Percentiles rank a stretch among this genome's conserved stretches.
Conservation (phyloP, 2,888 invertebrate genomes). For the Salticus scenicus region DNA sequence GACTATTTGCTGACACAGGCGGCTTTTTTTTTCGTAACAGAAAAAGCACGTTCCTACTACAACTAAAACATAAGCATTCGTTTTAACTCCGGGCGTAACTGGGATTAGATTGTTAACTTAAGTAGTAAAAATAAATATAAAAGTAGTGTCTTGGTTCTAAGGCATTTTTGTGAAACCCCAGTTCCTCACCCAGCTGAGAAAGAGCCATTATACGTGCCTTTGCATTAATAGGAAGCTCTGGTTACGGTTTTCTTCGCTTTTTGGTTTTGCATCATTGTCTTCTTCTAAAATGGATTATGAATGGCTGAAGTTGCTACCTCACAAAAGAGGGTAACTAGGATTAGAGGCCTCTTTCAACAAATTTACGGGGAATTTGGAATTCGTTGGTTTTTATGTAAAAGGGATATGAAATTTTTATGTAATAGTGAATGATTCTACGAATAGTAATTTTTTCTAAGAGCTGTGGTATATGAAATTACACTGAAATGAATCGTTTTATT, state of each 20-base stretch:
- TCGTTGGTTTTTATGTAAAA: not conserved
- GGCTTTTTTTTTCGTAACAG: not conserved
- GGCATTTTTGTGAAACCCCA: slow-evolving; percentile 8
- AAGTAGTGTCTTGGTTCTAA: not conserved
- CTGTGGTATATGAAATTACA: too few species aligned
- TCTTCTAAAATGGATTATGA: not conserved
- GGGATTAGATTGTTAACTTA: slow-evolving; percentile 62
- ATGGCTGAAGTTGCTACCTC: not conserved
- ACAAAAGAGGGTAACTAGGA: not conserved
- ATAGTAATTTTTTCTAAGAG: too few species aligned
- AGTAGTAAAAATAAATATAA: slow-evolving; percentile 62
- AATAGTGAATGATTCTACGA: too few species aligned
- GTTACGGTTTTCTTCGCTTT: slow-evolving; percentile 3
- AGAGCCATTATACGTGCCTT: slow-evolving; percentile 55
- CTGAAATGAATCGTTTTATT: too few species aligned
- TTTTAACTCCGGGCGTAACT: slow-evolving; percentile 61
- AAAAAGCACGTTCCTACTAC: slow-evolving; percentile 44
- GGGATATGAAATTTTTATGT: not conserved
- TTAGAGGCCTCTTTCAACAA: not conserved
- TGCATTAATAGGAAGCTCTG: slow-evolving; percentile 49
- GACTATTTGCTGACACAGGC: slow-evolving; percentile 26
- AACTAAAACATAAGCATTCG: slow-evolving; percentile 44
- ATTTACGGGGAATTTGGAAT: not conserved
- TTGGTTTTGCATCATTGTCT: slow-evolving; percentile 2
- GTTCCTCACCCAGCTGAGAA: slow-evolving; percentile 13